Base-by-base conservation (phyloP, 1,140 invertebrate genomes). In the Macrocentrus cingulum region DNA sequence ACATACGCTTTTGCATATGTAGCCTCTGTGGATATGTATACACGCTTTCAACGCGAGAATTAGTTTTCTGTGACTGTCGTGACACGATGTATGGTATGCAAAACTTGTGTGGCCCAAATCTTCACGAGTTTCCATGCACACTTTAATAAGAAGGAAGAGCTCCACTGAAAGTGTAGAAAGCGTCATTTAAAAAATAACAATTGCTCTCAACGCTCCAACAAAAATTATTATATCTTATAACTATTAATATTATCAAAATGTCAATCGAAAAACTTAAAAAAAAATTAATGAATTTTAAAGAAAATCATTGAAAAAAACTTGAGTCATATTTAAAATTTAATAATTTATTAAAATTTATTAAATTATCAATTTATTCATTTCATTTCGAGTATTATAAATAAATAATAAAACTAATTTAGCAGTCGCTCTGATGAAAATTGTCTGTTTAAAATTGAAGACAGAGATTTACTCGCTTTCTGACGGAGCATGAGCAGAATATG, bases 401-500 rank as follows among this genome's bases (percentile, higher is more conserved):
- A 39, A 39, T 39, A 39, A 5, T 29, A 29, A n/a, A n/a, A n/a
- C 37, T 39, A 39, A 39, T 15, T n/a, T 39, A 39, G 37, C 37
- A 18, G 34, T 52, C 20, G 19, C 46, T 25, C 25, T 19, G 13
- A 29, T 9, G n/a, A n/a, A 18, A 6, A 36, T 15, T 51, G 8
- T 6, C 22, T n/a, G n/a, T n/a, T n/a, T n/a, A n/a, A n/a, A n/a
- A 29, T 5, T 29, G 25, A 29, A 29, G 25, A 52, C 18, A 39
- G 19, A 8, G 36, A 41, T 39, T 52, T 19, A 52, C 19, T 54
- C 64, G 19, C 62, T 56, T 18, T 58, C 51, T 9, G 36, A 44
- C 8, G 71, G 70, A 1, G 18, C 61, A 5, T 78, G 72, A 0
- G 81, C 83, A 42, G 81, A 81, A 71, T 88, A 88, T 1, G 85